Evolutionary conservation across 2,797 vertebrate species (phyloP).

Genomic region (Pseudochirops cupreus): DNA sequence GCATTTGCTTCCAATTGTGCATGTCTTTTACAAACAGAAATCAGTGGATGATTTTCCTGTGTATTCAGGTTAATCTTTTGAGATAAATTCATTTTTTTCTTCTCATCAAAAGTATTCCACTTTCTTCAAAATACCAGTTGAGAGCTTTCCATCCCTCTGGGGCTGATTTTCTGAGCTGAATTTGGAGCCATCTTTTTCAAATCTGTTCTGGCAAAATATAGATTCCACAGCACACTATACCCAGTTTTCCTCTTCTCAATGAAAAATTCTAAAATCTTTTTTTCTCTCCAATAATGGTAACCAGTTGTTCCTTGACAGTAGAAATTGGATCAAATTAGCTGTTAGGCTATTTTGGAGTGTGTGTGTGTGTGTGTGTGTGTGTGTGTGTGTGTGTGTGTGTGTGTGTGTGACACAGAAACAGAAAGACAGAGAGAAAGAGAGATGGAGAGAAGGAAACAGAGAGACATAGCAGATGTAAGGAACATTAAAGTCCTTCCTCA

Average conservation of each 20-base stretch:
- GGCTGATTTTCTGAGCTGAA: not conserved
- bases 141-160: not conserved
- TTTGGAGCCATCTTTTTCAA: not conserved
- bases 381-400: not conserved
- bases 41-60: not conserved
- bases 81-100: not conserved
- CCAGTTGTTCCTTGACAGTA: not conserved
- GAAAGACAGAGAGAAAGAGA: slow-evolving; percentile 46
- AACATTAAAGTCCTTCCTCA: not conserved
- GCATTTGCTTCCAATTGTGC: not conserved
- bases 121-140: not conserved
- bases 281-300: not conserved
- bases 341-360: not conserved
- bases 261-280: not conserved
- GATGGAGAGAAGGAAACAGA: slow-evolving; percentile 52
- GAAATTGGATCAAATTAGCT: not conserved
- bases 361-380: not conserved
- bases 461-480: not conserved
- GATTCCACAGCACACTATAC: not conserved
- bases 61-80: not conserved
- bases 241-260: not conserved
- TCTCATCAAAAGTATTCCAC: not conserved
- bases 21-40: not conserved
- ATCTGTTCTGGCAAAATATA: not conserved
- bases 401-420: not conserved